Evolutionary conservation across 2,797 vertebrate genomes (phyloP).

Genomic region (Eutrigla gurnardus): DNA sequence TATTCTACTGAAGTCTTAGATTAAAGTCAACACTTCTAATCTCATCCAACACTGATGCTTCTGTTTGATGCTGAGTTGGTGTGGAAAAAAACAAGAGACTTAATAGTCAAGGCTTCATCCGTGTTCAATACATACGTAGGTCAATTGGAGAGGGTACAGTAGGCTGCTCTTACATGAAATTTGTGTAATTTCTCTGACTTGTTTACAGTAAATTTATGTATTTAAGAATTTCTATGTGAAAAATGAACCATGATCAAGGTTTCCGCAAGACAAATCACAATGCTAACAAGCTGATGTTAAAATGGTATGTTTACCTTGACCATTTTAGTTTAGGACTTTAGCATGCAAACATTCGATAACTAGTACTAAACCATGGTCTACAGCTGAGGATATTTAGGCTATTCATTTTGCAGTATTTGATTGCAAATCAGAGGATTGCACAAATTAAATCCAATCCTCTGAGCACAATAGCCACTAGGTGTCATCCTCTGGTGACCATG

Average conservation of each 20-base stretch:
- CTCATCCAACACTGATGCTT: conserved; percentile 12
- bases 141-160: neutral
- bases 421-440: no score
- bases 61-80: conserved; percentile 19
- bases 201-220: no score
- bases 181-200: neutral
- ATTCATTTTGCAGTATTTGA: neutral
- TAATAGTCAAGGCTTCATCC: neutral
- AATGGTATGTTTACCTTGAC: neutral
- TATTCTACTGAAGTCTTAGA: conserved; percentile 17
- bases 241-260: neutral
- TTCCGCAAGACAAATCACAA: neutral
- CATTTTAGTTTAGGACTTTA: neutral
- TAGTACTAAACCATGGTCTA: neutral
- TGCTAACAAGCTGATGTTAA: neutral
- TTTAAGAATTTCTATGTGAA: neutral
- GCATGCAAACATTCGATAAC: neutral
- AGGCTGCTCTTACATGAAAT: neutral
- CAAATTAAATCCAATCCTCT: neutral
- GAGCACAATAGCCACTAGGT: no score
- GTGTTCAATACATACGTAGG: neutral
- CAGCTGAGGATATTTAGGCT: neutral
- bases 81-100: conserved; percentile 14
- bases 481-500: no score
- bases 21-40: conserved; percentile 24